Evolutionary conservation across 1,140 invertebrate genomes (phyloP), one percentile per base, ranked within the genome.

Genomic region (Drosophila melanica): DNA sequence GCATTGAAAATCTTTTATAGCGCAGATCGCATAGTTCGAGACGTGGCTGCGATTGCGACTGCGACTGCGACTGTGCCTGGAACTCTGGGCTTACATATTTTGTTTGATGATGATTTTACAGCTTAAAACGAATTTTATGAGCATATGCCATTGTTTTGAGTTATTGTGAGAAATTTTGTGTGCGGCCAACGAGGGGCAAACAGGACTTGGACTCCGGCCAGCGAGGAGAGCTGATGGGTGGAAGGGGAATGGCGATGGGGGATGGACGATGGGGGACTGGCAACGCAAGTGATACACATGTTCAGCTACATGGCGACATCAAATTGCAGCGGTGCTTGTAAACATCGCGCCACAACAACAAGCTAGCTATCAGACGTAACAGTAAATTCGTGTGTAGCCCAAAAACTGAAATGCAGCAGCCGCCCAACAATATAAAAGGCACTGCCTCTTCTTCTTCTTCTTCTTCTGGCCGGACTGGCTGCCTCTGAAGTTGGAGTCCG

Each of bases 91-190:
- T 82, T 79, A 86, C 82, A 86, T 86, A 87, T 86, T 86, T 86
- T 79, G 84, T 86, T 86, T 86, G 82, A 90, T 91, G 90, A 91
- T 91, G 90, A 90, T 90, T 91, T 91, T 91, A 91, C 90, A 91
- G 85, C 90, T 91, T 91, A 91, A 91, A 91, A 91, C 80, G 90
- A 91, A 90, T 91, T 91, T 91, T 91, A 91, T 91, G 90, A 91
- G 90, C 75, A 84, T 90, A 86, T 76, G 87, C 81, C 79, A 90
- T 90, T 91, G 90, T 89, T 91, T 90, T 90, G 90, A 91, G 81
- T 90, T 90, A 90, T 90, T 85, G 89, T 90, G 89, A 87, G 89
- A 86, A 86, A 68, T 82, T 68, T 82, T 79, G 65, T 74, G 71
- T 68, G 50, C 51, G 42, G 37, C 48, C 41, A 39, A 50, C 70